These are phyloP conservation scores for Papilio dardanus DNA, from an alignment of 1,140 invertebrate species.

Conservation along the genomic window DNA sequence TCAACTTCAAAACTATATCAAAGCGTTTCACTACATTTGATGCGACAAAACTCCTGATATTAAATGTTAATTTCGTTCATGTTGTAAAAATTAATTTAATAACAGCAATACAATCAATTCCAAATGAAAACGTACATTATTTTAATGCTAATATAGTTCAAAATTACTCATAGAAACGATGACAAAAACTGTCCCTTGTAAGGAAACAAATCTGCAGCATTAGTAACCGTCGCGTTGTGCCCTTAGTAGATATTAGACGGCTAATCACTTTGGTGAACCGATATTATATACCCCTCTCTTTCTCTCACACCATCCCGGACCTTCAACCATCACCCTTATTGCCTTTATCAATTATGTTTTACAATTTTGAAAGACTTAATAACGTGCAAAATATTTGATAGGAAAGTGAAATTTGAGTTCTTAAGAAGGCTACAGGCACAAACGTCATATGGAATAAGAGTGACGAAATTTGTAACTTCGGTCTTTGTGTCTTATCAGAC, in stretches of 20 bases:
- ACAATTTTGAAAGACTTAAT: too few species aligned
- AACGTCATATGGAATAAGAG: too few species aligned
- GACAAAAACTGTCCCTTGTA: slow-evolving; percentile 2
- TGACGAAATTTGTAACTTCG: too few species aligned
- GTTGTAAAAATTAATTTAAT: background rate
- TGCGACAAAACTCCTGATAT: background rate
- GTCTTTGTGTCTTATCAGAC: too few species aligned
- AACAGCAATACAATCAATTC: background rate
- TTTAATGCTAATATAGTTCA: background rate
- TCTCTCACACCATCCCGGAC: background rate
- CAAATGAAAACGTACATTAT: background rate
- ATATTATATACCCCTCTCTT: background rate
- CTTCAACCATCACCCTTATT: too few species aligned
- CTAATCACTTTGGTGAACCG: slow-evolving; percentile 1
- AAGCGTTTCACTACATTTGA: slow-evolving; percentile 1
- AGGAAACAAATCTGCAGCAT: background rate
- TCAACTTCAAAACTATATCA: slow-evolving; percentile 16
- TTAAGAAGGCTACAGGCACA: too few species aligned
- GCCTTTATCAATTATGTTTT: background rate
- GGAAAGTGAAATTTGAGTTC: too few species aligned
- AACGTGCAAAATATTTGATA: too few species aligned
- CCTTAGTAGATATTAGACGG: background rate
- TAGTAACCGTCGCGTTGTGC: background rate
- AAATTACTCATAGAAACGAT: background rate
- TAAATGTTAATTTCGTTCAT: background rate